phyloP scores from a whole-genome alignment of 2,797 vertebrate species.

The Emydoidea blandingii region DNA sequence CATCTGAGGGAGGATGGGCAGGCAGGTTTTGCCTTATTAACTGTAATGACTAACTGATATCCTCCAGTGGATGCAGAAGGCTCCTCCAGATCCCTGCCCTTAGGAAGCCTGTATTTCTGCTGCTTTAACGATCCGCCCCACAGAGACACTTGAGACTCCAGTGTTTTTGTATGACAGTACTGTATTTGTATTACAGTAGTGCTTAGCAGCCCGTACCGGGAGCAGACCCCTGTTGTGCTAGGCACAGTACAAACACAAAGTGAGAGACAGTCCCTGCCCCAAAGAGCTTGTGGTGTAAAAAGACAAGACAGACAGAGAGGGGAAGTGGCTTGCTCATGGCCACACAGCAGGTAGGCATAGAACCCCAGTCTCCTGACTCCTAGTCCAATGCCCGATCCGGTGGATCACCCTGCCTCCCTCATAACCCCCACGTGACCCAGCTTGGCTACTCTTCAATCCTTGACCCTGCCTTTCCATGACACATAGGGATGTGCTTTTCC shows the following conservation, averaged over 20 bases:
- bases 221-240: neutral
- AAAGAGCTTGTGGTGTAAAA: neutral
- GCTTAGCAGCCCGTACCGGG: neutral
- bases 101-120: neutral
- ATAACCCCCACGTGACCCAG: neutral
- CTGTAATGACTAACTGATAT: neutral
- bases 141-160: neutral
- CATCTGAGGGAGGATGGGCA: rapidly evolving
- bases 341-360: neutral
- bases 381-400: neutral
- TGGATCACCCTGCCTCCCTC: neutral
- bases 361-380: neutral
- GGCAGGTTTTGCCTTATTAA: neutral
- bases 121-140: neutral
- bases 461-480: neutral
- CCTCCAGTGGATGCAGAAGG: neutral
- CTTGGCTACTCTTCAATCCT: neutral
- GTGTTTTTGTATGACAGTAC: neutral
- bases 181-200: neutral
- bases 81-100: neutral
- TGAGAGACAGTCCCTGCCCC: neutral
- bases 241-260: neutral
- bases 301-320: neutral
- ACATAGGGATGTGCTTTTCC: neutral
- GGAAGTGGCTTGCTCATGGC: neutral